These are phyloP conservation scores for Necrosyrtes monachus DNA, from an alignment of 2,797 vertebrate genomes.

Conservation along the genomic window DNA sequence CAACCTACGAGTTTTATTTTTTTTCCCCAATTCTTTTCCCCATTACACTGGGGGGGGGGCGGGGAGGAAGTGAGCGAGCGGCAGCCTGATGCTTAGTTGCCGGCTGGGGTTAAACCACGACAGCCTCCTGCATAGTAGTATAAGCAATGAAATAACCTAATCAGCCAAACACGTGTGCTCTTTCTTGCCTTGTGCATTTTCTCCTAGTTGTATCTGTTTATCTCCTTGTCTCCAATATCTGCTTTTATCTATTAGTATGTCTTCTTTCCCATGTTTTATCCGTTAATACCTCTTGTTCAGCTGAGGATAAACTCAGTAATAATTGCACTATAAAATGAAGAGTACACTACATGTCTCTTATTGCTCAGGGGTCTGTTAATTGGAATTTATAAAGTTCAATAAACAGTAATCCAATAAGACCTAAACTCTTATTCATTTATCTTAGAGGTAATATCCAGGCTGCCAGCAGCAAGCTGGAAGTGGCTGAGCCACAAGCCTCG, in stretches of 20 bases:
- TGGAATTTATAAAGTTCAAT: slow-evolving; percentile 87
- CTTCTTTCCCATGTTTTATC: slow-evolving; percentile 71
- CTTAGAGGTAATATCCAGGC: slow-evolving; percentile 78
- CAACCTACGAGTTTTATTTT: too few species aligned
- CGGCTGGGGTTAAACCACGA: too few species aligned
- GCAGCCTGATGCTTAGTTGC: too few species aligned
- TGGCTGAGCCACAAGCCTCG: slow-evolving; percentile 9
- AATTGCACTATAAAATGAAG: slow-evolving; percentile 79
- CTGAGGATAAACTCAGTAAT: slow-evolving; percentile 79
- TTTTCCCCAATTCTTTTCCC: too few species aligned
- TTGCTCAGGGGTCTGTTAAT: slow-evolving; percentile 82
- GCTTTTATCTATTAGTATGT: slow-evolving; percentile 70
- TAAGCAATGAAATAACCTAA: slow-evolving; percentile 20
- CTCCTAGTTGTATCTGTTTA: slow-evolving; percentile 45
- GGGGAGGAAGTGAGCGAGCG: too few species aligned
- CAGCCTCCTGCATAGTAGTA: not conserved
- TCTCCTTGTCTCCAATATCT: slow-evolving; percentile 67
- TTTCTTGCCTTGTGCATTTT: slow-evolving; percentile 3
- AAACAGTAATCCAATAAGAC: slow-evolving; percentile 83
- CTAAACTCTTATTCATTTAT: slow-evolving; percentile 83
- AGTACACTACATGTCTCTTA: slow-evolving; percentile 73
- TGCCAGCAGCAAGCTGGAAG: slow-evolving; percentile 49
- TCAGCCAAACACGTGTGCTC: not conserved
- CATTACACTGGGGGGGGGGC: too few species aligned
- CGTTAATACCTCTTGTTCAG: slow-evolving; percentile 79